Conservation (phyloP, 2,113 vertebrate species). For the Gopherus evgoodei region DNA sequence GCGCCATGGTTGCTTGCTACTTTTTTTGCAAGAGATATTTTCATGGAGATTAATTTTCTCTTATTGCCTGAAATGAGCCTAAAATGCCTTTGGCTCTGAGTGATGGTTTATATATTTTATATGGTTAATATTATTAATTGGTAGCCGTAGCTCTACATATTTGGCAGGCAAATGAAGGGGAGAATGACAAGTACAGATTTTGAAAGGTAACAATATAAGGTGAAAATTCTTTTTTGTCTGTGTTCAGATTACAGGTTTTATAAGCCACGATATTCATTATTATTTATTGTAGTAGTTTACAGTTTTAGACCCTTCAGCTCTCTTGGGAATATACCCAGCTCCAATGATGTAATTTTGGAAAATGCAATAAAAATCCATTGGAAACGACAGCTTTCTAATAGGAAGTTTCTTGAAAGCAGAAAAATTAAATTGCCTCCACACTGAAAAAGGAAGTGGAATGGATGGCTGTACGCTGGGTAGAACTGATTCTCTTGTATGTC, state of each 20-base stretch:
- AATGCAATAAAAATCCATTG: constrained; percentile 69
- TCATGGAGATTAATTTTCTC: constrained; percentile 30
- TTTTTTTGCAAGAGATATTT: constrained; percentile 47
- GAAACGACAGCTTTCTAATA: constrained; percentile 66
- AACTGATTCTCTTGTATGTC: neutral
- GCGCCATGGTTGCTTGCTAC: neutral
- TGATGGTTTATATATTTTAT: constrained; percentile 49
- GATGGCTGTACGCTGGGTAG: neutral
- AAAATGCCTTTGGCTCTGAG: constrained; percentile 40
- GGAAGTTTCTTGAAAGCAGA: constrained; percentile 70
- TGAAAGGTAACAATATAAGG: constrained; percentile 73
- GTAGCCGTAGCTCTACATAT: constrained; percentile 41
- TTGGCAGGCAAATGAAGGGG: constrained; percentile 74
- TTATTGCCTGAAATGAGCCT: constrained; percentile 29
- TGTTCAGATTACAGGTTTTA: constrained; percentile 70
- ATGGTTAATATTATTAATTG: constrained; percentile 71
- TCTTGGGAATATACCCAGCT: constrained; percentile 43
- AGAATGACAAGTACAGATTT: constrained; percentile 52
- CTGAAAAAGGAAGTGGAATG: constrained; percentile 5
- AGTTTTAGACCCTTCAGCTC: constrained; percentile 40
- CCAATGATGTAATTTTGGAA: constrained; percentile 67
- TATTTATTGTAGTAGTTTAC: constrained; percentile 73
- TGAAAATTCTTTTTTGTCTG: constrained; percentile 62
- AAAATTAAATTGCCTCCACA: constrained; percentile 65
- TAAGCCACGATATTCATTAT: constrained; percentile 60